Base-by-base conservation (phyloP, 37 sponge, comb jelly and placozoan species). In the Theonella swinhoei region DNA sequence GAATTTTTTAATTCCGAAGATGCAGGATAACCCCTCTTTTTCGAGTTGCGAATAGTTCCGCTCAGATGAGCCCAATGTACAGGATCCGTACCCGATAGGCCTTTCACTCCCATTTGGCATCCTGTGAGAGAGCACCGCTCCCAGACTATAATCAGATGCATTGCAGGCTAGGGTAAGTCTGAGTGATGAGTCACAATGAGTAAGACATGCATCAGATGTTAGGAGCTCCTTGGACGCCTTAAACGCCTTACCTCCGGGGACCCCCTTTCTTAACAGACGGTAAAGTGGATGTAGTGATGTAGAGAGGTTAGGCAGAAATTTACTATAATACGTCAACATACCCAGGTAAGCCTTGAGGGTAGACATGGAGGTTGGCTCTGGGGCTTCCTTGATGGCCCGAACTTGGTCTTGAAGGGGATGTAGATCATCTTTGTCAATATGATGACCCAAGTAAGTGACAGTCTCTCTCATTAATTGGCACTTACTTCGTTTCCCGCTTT, bases 111-210 rank as follows among this genome's bases (percentile, higher is more conserved):
- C 71, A 77, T 84, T 78, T 5, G 70, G 62, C 0, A 78, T 3
- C 3, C 47, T 42, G 36, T 78, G 87, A 30, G 85, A 76, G n/a
- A 76, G 24, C 36, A 76, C 77, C 4, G 79, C 70, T 70, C 88
- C 81, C 14, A 80, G 3, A 2, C 80, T 76, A 42, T 80, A 43
- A n/a, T n/a, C 41, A 39, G 80, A 87, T 22, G 82, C 77, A 64
- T 87, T 77, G 14, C 39, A 14, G 3, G 75, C 68, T 19, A 87
- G 33, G 3, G 1, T n/a, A 0, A 87, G 14, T 5, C 75, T 74
- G 20, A 80, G 31, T 23, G 19, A 0, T 1, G 75, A 69, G 58
- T 87, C 68, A 81, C 42, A 81, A 34, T 81, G 82, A 2, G 43
- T 34, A 3, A 87, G 67, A 24, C 80, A 42, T 11, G 64, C 1